Base-by-base conservation (phyloP, 2,888 invertebrate genomes). In the Amphiduros pacificus region DNA sequence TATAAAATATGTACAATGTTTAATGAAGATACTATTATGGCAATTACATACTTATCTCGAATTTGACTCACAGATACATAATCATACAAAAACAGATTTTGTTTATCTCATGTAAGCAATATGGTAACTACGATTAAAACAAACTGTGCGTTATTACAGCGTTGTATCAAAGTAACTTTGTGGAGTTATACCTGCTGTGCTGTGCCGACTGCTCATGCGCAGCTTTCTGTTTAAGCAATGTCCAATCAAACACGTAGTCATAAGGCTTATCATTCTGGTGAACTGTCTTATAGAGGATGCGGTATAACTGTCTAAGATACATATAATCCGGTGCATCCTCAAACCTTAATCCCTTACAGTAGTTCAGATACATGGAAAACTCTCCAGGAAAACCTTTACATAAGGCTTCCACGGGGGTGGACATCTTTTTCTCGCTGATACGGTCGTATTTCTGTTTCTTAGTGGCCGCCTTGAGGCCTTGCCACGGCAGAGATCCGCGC, bases 401-500 rank as follows among this genome's bases (percentile, higher is more conserved):
- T 72, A 99, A 88, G 75, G 93, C 92, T 87, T 98, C 98, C 69
- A 98, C 94, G 5, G 97, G 94, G 41, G 98, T 98, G 63, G 96
- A 94, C 97, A 98, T 98, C 85, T 99, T 99, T 87, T 97, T 97
- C 85, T 99, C 98, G 81, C 95, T 95, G 82, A 99, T 99, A 85
- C 96, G 93, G 84, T 99, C 98, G 83, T 99, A 98, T 83, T 98
- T 99, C 83, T 98, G 97, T 84, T 95, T 96, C 87, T 98, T 99
- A 61, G 93, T 98, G 68, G 94, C 94, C 52, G 98, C 98, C 85
- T 78, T 63, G 6, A 73, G 61, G 41, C 97, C 97, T 84, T 98
- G 97, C 97, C 97, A 97, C 1, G 97, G 96, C 76, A 97, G 86
- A 65, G 91, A 91, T 65, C 94, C 94, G 49, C 85, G 77, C 92